These are phyloP conservation scores for Muraenolepis orangiensis DNA, from an alignment of 2,797 vertebrate species.

Conservation along the genomic window DNA sequence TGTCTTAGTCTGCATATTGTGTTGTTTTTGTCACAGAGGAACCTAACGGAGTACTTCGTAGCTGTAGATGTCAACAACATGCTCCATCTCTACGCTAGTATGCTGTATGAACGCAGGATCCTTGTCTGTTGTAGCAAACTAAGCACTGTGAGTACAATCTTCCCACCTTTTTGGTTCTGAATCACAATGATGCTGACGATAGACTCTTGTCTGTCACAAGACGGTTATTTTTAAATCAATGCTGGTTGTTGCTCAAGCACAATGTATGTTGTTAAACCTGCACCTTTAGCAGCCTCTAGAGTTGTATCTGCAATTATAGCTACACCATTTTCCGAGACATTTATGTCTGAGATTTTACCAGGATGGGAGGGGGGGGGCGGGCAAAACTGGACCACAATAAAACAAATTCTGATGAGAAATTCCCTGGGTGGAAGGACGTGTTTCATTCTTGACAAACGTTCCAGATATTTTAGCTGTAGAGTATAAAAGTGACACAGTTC, in stretches of 20 bases:
- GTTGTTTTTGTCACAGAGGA: conserved; percentile 81
- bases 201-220: not conserved
- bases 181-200: not conserved
- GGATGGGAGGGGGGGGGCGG: no score
- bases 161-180: not conserved
- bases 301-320: not conserved
- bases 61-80: conserved; percentile 99
- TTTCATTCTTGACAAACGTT: no score
- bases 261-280: not conserved
- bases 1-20: conserved; percentile 18
- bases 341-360: no score
- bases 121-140: conserved; percentile 96
- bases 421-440: no score
- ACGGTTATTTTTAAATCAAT: not conserved
- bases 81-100: conserved; percentile 96
- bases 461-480: no score
- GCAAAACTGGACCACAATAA: no score
- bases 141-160: conserved; percentile 88
- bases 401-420: no score
- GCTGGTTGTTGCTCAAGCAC: not conserved
- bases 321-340: no score
- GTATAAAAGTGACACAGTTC: no score
- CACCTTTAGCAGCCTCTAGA: not conserved
- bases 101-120: conserved; percentile 94
- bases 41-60: conserved; percentile 97